These are phyloP conservation scores for Bhutanitis thaidina DNA, from an alignment of 2,888 invertebrate genomes.

Conservation along the genomic window DNA sequence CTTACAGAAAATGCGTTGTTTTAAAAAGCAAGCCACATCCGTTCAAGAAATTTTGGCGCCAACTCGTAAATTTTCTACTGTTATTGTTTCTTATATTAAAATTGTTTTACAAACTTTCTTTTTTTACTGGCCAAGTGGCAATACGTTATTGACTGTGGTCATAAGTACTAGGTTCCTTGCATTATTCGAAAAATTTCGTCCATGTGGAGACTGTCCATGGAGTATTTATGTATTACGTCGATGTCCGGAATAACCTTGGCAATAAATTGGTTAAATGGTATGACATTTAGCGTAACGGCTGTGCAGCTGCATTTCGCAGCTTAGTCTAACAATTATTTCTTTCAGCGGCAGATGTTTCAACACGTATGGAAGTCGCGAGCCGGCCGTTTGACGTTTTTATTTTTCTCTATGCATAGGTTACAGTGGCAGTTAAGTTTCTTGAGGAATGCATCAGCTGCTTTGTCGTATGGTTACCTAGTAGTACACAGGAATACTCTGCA, in stretches of 20 bases:
- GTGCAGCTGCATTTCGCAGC: conserved; percentile 59
- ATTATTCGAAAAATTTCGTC: too few relatives aligned
- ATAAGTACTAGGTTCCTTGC: too few relatives aligned
- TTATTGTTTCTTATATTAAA: too few relatives aligned
- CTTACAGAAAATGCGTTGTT: too few relatives aligned
- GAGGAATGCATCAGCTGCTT: conserved; percentile 12
- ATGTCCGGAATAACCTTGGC: conserved; percentile 26
- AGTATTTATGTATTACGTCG: conserved; percentile 7
- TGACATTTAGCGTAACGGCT: conserved; percentile 68
- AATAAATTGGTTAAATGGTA: conserved; percentile 56
- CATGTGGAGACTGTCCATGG: not conserved
- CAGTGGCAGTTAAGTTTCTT: conserved; percentile 10
- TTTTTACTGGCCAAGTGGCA: too few relatives aligned
- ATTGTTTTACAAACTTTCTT: too few relatives aligned
- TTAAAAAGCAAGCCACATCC: too few relatives aligned
- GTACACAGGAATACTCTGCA: too few relatives aligned
- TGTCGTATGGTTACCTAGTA: not conserved
- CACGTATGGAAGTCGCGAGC: conserved; percentile 30
- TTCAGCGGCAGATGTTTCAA: conserved; percentile 61
- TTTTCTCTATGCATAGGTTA: conserved; percentile 30
- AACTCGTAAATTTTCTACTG: too few relatives aligned
- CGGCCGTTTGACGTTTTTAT: conserved; percentile 44
- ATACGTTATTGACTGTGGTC: too few relatives aligned
- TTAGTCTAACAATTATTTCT: conserved; percentile 51
- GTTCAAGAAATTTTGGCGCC: too few relatives aligned